A percentile compares a stretch with the other conserved stretches of the same genome.
phyloP scores from a whole-genome alignment of 2,797 vertebrate species.

The Anabacerthia variegaticeps region DNA sequence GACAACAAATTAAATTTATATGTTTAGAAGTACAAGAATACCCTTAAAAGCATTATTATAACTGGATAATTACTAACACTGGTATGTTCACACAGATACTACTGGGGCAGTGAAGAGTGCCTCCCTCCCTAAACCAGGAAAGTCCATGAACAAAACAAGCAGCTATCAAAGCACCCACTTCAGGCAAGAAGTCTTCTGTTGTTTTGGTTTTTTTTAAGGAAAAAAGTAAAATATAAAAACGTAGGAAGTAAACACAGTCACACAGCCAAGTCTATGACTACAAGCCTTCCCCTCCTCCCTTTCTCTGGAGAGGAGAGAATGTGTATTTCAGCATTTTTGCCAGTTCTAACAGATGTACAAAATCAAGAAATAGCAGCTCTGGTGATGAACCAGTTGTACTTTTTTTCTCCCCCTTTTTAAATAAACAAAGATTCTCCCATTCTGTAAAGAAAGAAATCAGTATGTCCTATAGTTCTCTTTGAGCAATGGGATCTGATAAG shows the following conservation, averaged over 20 bases:
- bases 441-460: neutral
- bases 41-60: neutral
- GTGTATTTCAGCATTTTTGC: neutral
- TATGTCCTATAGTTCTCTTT: neutral
- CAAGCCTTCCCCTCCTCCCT: slow-evolving; percentile 18
- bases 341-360: slow-evolving; percentile 54
- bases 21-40: neutral
- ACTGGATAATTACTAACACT: neutral
- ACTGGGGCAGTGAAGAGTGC: neutral
- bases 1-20: neutral
- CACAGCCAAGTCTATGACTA: slow-evolving; percentile 1
- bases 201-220: neutral
- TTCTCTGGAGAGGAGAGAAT: slow-evolving; percentile 42
- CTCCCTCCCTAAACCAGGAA: neutral
- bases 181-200: neutral
- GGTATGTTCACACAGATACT: neutral
- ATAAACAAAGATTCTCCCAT: slow-evolving; percentile 38
- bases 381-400: neutral
- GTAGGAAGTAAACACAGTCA: slow-evolving; percentile 28
- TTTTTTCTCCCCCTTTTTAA: neutral
- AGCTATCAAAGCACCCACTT: neutral
- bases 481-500: neutral
- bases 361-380: slow-evolving; percentile 34
- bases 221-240: neutral
- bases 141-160: neutral